A percentile compares a stretch with the other conserved stretches of the same genome.
phyloP scores from a whole-genome alignment of 2,113 vertebrate genomes.

The Tauraco erythrolophus region DNA sequence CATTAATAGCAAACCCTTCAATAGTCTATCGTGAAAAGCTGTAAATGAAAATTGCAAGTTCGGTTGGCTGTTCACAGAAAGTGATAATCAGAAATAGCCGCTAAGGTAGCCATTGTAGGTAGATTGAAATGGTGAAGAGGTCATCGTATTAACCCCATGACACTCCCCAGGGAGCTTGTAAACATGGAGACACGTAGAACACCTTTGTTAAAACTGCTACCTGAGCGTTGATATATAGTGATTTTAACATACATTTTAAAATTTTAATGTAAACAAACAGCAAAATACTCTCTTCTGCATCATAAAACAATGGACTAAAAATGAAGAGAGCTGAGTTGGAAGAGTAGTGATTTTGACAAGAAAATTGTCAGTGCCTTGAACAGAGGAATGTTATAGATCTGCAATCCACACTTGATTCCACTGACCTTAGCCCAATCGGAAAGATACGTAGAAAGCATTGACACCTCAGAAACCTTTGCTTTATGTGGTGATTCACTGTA shows the following conservation, averaged over 20 bases:
- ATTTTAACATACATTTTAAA: background rate
- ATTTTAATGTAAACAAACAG: background rate
- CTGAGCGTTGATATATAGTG: background rate
- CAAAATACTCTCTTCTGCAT: background rate
- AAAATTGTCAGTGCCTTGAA: background rate
- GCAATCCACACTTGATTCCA: background rate
- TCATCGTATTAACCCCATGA: background rate
- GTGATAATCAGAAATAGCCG: background rate
- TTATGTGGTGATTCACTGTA: constrained; percentile 58
- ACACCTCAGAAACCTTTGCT: constrained; percentile 12
- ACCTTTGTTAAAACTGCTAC: background rate
- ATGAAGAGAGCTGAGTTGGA: background rate
- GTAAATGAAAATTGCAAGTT: background rate
- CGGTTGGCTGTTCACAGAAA: background rate
- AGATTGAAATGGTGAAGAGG: background rate
- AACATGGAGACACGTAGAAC: background rate
- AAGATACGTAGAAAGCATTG: constrained; percentile 18
- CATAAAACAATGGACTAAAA: background rate
- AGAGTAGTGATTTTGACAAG: constrained; percentile 11
- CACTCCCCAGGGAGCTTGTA: background rate
- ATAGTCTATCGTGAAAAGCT: background rate
- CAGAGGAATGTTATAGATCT: background rate
- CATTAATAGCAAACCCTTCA: background rate
- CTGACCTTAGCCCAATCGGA: background rate
- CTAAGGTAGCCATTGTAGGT: background rate